phyloP scores from a whole-genome alignment of 2,797 vertebrate species.

The Bufotes viridis region DNA sequence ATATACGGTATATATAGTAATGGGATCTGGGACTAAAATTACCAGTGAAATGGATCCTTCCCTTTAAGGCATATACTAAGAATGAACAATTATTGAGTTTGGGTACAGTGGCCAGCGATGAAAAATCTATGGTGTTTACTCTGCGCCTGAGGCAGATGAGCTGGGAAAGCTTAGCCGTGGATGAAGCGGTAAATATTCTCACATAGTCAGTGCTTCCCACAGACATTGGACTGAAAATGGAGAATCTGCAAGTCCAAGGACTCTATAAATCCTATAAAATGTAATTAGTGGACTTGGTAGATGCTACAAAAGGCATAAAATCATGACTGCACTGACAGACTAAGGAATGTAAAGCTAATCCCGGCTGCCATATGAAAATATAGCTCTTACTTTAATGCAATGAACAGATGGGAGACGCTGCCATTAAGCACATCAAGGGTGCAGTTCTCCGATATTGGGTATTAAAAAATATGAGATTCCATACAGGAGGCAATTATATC shows the following conservation, averaged over 20 bases:
- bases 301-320: conserved; percentile 11
- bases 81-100: conserved; percentile 22
- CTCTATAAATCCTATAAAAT: conserved; percentile 17
- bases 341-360: conserved; percentile 1
- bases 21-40: background rate
- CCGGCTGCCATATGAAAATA: conserved; percentile 10
- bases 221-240: conserved; percentile 6
- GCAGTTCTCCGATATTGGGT: conserved; percentile 40
- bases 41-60: conserved; percentile 11
- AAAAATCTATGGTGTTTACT: conserved; percentile 27
- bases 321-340: background rate
- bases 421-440: conserved; percentile 51
- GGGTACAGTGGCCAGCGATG: background rate
- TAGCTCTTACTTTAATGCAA: background rate
- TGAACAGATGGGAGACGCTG: conserved; percentile 55
- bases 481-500: background rate
- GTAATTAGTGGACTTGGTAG: background rate
- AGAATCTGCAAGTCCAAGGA: conserved; percentile 29
- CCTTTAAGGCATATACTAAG: conserved; percentile 32
- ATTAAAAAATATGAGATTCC: conserved; percentile 1
- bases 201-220: background rate
- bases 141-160: conserved; percentile 3
- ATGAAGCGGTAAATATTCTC: conserved; percentile 15
- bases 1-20: background rate
- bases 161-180: background rate